These are phyloP conservation scores for Drosophila seguyi DNA, from an alignment of 1,140 invertebrate species.

Conservation along the genomic window DNA sequence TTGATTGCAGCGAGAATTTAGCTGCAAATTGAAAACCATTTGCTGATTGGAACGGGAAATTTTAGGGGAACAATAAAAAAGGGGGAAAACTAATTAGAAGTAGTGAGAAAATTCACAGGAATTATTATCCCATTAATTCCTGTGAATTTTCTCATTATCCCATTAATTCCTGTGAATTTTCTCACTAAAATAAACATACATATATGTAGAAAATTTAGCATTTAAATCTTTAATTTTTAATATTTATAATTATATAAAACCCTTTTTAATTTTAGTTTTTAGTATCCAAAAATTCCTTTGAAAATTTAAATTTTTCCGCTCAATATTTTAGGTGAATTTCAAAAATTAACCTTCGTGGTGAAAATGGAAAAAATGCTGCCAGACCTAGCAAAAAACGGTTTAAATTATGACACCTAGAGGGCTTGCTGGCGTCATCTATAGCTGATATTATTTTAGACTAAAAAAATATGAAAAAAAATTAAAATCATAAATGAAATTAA, in stretches of 20 bases:
- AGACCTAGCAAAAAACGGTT: background rate
- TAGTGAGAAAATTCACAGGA: too few relatives aligned
- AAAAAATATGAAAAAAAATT: too few relatives aligned
- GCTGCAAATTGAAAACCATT: slow-evolving; percentile 40
- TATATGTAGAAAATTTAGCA: too few relatives aligned
- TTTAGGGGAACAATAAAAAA: background rate
- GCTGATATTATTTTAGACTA: background rate
- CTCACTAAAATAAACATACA: too few relatives aligned
- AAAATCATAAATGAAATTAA: background rate
- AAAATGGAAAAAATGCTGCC: background rate
- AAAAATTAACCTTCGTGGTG: background rate
- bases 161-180: too few relatives aligned
- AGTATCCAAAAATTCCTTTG: background rate
- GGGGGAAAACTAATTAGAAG: background rate
- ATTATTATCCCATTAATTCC: too few relatives aligned
- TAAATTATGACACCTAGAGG: background rate
- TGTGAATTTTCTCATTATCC: too few relatives aligned
- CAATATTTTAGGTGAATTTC: background rate
- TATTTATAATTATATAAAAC: background rate
- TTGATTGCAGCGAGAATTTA: slow-evolving; percentile 34
- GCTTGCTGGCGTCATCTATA: slow-evolving; percentile 4
- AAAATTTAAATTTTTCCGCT: background rate
- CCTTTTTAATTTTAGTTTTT: background rate
- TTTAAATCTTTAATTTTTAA: too few relatives aligned
- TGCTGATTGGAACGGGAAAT: slow-evolving; percentile 12